Evolutionary conservation across 1,140 invertebrate species (phyloP).

Genomic region (Zaprionus kolodkinae): DNA sequence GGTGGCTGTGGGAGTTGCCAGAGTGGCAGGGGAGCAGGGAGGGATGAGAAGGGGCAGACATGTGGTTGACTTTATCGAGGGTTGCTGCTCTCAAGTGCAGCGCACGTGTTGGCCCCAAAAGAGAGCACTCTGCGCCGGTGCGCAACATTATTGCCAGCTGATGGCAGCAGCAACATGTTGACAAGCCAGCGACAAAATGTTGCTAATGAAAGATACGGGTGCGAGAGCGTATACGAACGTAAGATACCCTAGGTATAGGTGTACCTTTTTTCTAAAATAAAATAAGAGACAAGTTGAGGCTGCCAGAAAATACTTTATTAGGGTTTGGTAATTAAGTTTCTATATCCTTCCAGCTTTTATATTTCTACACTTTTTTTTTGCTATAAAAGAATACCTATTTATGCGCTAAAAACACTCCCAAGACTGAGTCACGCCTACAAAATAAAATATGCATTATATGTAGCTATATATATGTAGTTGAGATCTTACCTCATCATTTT

Average conservation of each 20-base stretch:
- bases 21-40: not conserved
- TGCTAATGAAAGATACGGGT: not conserved
- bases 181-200: not conserved
- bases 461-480: not conserved
- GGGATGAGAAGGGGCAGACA: not conserved
- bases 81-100: slow-evolving; percentile 40
- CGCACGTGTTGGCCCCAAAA: slow-evolving; percentile 9
- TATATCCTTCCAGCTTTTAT: not conserved
- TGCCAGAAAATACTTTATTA: not conserved
- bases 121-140: slow-evolving; percentile 64
- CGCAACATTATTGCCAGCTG: slow-evolving; percentile 26
- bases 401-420: not conserved
- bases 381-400: not conserved
- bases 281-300: no score
- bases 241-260: no score
- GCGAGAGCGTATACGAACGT: no score
- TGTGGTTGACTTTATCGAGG: slow-evolving; percentile 18
- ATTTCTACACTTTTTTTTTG: not conserved
- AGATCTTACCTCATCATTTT: not conserved
- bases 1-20: slow-evolving; percentile 2
- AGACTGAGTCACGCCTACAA: not conserved
- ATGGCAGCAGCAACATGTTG: slow-evolving; percentile 5
- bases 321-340: not conserved
- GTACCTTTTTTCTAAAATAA: no score
- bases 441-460: not conserved